A percentile compares a stretch with the other conserved stretches of the same genome.
Conservation (phyloP, 2,888 invertebrate species). For the Caenorhabditis sp. region DNA sequence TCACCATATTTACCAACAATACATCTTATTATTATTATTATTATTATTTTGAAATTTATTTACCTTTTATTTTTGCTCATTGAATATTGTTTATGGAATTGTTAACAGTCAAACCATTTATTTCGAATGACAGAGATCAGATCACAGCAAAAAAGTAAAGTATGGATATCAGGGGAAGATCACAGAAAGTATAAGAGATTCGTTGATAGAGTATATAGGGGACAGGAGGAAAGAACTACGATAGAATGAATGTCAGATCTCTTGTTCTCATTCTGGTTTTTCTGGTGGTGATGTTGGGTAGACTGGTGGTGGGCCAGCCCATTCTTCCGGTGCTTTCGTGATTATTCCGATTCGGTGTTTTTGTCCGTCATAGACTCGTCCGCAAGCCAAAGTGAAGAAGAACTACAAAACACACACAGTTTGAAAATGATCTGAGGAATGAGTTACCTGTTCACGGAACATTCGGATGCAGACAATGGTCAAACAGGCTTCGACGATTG, state of each 20-base stretch:
- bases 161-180: no score
- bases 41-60: neutral
- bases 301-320: conserved; percentile 1
- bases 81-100: neutral
- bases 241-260: neutral
- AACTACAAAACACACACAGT: conserved; percentile 18
- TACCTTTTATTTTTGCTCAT: no score
- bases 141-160: no score
- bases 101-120: neutral
- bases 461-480: conserved; percentile 44
- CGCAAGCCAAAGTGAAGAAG: conserved; percentile 42
- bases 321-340: conserved; percentile 6
- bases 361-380: conserved; percentile 33
- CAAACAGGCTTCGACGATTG: conserved; percentile 45
- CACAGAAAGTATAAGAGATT: no score
- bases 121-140: neutral
- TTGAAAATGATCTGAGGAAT: neutral
- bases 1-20: neutral
- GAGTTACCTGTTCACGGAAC: conserved; percentile 47
- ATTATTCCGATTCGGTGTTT: conserved; percentile 23
- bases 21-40: neutral
- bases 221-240: neutral
- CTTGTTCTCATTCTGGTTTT: neutral
- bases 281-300: neutral
- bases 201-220: no score